Evolutionary conservation across 2,797 vertebrate species (phyloP), one percentile per base, ranked within the genome.

Genomic region (Gymnocypris eckloni): DNA sequence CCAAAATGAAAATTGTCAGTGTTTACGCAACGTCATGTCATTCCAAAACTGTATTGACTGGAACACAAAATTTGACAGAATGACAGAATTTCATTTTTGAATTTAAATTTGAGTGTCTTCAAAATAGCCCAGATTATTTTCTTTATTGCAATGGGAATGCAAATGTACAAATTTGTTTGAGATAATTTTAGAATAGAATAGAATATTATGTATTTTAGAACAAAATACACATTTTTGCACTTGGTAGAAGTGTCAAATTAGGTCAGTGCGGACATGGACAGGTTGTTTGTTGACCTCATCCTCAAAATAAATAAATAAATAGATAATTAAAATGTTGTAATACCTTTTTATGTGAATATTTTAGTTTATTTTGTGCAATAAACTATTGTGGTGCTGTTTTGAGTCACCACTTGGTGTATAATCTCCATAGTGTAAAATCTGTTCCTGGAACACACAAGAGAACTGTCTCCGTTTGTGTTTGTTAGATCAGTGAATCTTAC

Each of bases 161-260:
- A 41, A 22, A 70, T 41, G 9, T 59, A 11, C 56, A 59, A 59
- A n/a, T 59, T 59, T 11, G 56, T n/a, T n/a, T 59, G 22, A 59
- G 3, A 59, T 59, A 0, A 70, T 41, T 39, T 22, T 67, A 16
- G 33, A 39, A 69, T 69, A 67, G 33, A 69, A 64, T 61, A 66
- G 61, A 66, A 69, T 15, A 41, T 8, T 0, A 11, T 5, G 69
- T 22, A 41, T 70, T 22, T 6, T 70, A 70, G 67, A 41, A 11
- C 18, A 70, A 12, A 12, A 41, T 41, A 22, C 9, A 22, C 22
- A 54, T 54, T 54, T 20, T 39, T 41, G 67, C 39, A n/a, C 45
- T 50, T 25, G n/a, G 43, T 75, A 75, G 15, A 73, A 73, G 8
- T 73, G 72, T 52, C 72, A 50, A 52, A 33, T 75, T 50, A 73